A percentile compares a stretch with the other conserved stretches of the same genome.
phyloP scores from a whole-genome alignment of 2,113 vertebrate species.

The Genyomyrus donnyi region DNA sequence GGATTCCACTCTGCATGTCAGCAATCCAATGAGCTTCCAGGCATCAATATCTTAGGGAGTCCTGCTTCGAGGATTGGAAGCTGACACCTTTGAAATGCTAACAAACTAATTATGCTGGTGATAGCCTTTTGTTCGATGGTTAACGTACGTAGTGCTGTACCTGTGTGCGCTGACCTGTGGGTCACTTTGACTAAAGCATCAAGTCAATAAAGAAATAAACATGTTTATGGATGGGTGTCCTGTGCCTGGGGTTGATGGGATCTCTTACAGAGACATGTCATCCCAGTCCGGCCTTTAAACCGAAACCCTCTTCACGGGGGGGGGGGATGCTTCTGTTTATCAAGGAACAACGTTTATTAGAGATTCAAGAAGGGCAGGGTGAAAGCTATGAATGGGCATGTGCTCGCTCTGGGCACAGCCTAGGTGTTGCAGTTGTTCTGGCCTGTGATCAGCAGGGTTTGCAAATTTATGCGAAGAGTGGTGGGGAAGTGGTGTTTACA shows the following conservation, averaged over 20 bases:
- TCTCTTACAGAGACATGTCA: conserved; percentile 68
- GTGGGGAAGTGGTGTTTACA: background rate
- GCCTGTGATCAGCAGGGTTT: background rate
- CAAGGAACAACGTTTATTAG: background rate
- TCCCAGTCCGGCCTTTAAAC: conserved; percentile 63
- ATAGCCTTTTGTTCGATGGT: background rate
- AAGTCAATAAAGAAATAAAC: conserved; percentile 44
- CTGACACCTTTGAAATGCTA: background rate
- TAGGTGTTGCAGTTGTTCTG: background rate
- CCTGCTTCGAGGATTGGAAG: background rate
- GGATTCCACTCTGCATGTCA: background rate
- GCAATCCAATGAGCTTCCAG: background rate
- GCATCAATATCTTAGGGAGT: background rate
- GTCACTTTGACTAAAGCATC: background rate
- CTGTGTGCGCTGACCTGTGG: background rate
- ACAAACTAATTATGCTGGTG: background rate
- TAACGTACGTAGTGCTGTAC: background rate
- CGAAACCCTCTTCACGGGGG: conserved; percentile 15
- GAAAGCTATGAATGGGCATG: background rate
- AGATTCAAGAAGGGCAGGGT: background rate
- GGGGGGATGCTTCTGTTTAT: background rate
- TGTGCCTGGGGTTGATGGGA: conserved; percentile 71
- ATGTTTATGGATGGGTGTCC: conserved; percentile 59
- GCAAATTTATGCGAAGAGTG: background rate
- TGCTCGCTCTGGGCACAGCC: background rate